Evolutionary conservation across 37 sponge, comb jelly and placozoan genomes (phyloP).

Genomic region (Ianthella basta): DNA sequence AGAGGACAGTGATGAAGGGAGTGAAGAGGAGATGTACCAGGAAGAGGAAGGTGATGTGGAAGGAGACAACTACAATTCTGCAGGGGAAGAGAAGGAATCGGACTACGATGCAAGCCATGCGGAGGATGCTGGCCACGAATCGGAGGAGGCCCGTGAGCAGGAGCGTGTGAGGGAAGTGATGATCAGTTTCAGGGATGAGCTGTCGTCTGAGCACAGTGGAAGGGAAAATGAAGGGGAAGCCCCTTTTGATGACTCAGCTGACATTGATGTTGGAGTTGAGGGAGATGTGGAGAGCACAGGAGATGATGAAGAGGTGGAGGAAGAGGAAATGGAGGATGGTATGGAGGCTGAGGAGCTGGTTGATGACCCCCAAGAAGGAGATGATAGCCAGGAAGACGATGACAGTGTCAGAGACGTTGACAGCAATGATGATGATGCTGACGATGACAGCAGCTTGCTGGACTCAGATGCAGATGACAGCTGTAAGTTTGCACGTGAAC

Average conservation of each 20-base stretch:
- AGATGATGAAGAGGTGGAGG: conserved; percentile 39
- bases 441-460: conserved; percentile 43
- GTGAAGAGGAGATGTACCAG: conserved; percentile 37
- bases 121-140: conserved; percentile 68
- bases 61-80: conserved; percentile 84
- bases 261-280: conserved; percentile 21
- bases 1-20: conserved; percentile 32
- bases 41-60: conserved; percentile 65
- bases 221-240: conserved; percentile 2
- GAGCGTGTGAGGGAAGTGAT: conserved; percentile 31
- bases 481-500: too few relatives aligned
- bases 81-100: conserved; percentile 82
- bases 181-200: conserved; percentile 21
- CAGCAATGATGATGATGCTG: conserved; percentile 59
- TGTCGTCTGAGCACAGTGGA: conserved; percentile 14
- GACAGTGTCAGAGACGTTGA: conserved; percentile 54
- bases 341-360: conserved; percentile 67
- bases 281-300: conserved; percentile 44
- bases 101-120: conserved; percentile 38
- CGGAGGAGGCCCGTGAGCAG: conserved; percentile 41
- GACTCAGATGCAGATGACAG: conserved; percentile 41
- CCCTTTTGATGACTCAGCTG: conserved; percentile 20
- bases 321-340: conserved; percentile 46
- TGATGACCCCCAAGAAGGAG: conserved; percentile 72
- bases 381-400: conserved; percentile 47